Evolutionary conservation across 1,140 invertebrate species (phyloP).

Genomic region (Holotrichia oblita): DNA sequence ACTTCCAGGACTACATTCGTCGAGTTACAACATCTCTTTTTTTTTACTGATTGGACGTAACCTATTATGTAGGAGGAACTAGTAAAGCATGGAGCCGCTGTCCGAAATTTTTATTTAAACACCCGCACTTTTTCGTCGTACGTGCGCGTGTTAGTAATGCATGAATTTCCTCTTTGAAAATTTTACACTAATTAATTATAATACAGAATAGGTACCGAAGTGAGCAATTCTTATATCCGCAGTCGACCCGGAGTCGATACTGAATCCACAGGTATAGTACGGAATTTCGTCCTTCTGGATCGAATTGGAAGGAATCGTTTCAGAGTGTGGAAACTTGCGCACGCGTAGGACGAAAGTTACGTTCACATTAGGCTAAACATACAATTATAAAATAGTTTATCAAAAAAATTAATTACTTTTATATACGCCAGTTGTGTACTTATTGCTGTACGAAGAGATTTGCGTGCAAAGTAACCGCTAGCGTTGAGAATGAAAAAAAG

Average conservation of each 20-base stretch:
- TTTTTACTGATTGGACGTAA: not conserved
- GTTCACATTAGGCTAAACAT: slow-evolving; percentile 8
- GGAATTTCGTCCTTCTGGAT: slow-evolving; percentile 23
- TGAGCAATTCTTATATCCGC: not conserved
- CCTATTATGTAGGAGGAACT: not conserved
- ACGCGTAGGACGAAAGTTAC: slow-evolving; percentile 13
- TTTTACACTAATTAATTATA: not conserved
- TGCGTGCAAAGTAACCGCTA: no score
- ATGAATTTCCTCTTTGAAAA: slow-evolving; percentile 12
- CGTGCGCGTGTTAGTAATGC: not conserved
- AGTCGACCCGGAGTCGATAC: not conserved
- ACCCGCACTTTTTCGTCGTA: not conserved
- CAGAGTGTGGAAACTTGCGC: not conserved
- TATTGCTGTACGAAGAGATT: no score
- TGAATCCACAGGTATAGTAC: slow-evolving; percentile 35
- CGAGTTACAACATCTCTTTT: not conserved
- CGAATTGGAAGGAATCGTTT: slow-evolving; percentile 28
- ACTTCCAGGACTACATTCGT: no score
- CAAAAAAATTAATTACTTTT: no score
- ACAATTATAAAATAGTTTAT: not conserved
- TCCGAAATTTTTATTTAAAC: not conserved
- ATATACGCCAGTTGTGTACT: no score
- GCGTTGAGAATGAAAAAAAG: no score
- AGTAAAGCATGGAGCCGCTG: not conserved
- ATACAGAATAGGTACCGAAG: not conserved